Conservation (phyloP, 2,797 vertebrate species). For the Lates japonicus region DNA sequence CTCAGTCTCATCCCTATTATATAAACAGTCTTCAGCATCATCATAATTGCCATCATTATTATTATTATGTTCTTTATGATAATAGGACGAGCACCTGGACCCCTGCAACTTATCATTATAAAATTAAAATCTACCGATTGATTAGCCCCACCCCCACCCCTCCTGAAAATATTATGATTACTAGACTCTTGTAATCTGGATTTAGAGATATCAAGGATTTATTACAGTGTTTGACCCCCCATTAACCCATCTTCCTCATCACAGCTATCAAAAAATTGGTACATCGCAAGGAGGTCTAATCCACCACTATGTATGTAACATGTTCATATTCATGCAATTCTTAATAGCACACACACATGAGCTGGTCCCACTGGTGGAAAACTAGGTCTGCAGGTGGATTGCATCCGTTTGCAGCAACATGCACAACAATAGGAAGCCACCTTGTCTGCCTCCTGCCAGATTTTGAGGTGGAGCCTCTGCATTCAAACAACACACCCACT, state of each 20-base stretch:
- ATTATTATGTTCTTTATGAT: neutral
- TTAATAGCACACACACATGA: too few species aligned
- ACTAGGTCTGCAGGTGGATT: neutral
- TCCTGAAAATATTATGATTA: neutral
- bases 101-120: too few species aligned
- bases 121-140: too few species aligned
- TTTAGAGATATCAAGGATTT: neutral
- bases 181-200: neutral
- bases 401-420: neutral
- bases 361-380: too few species aligned
- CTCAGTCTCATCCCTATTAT: too few species aligned
- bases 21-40: neutral
- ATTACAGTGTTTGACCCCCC: neutral
- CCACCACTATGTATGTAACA: neutral
- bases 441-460: neutral
- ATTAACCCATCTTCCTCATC: too few species aligned
- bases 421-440: neutral
- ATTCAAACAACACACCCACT: constrained; percentile 21
- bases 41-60: neutral
- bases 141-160: too few species aligned
- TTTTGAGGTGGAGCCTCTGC: constrained; percentile 25
- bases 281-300: too few species aligned
- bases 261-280: too few species aligned
- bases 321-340: neutral
- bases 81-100: neutral